A percentile compares a stretch with the other conserved stretches of the same genome.
Conservation (phyloP, 37 sponge, comb jelly and placozoan species). For the Haliclona indistincta region DNA sequence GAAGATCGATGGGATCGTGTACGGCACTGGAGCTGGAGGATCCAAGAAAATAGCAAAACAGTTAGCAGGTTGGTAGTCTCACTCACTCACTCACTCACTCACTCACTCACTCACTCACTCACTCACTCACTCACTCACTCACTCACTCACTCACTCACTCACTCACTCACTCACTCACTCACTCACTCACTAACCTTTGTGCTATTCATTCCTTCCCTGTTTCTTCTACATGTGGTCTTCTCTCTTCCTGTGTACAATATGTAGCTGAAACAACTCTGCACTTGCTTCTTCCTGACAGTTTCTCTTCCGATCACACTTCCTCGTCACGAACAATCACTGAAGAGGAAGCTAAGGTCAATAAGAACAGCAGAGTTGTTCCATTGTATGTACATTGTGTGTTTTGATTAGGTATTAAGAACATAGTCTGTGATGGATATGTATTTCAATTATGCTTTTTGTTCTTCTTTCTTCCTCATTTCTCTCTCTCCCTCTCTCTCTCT, state of each 20-base stretch:
- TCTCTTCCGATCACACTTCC: not conserved
- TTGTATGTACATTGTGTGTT: not conserved
- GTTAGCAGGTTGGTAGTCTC: conserved; percentile 26
- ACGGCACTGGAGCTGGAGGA: conserved; percentile 28
- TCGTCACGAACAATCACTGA: not conserved
- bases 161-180: not conserved
- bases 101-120: no score
- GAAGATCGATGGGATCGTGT: conserved; percentile 17
- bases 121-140: no score
- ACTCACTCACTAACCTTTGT: not conserved
- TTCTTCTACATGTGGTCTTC: not conserved
- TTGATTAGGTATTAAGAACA: not conserved
- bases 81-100: no score
- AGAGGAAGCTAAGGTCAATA: not conserved
- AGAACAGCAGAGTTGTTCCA: not conserved
- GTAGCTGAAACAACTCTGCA: conserved; percentile 31
- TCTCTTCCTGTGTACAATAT: not conserved
- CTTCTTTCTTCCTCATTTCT: not conserved
- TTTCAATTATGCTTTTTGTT: not conserved
- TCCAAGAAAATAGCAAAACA: conserved; percentile 61
- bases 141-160: no score
- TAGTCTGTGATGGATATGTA: no score
- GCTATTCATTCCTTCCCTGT: not conserved
- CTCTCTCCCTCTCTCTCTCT: not conserved
- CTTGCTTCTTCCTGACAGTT: conserved; percentile 28